These are phyloP conservation scores for Lasioglossum villosulum DNA, from an alignment of 2,888 invertebrate species.

Conservation along the genomic window DNA sequence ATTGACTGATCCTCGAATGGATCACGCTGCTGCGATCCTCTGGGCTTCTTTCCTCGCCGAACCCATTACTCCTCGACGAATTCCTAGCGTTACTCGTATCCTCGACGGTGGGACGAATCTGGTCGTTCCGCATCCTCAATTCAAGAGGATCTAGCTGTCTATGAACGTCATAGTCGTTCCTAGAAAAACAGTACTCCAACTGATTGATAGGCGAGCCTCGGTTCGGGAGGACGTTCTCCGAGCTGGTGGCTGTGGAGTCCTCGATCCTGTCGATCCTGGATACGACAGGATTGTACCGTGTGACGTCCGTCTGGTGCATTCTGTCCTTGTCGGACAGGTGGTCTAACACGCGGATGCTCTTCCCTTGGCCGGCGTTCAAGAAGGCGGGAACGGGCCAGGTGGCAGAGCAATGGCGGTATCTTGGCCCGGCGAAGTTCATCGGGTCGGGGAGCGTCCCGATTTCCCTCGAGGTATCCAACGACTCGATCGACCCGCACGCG, in stretches of 20 bases:
- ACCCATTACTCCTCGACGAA: not conserved
- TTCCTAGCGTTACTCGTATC: not conserved
- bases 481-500: slow-evolving; percentile 41
- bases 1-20: slow-evolving; percentile 17
- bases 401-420: slow-evolving; percentile 49
- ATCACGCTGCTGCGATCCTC: slow-evolving; percentile 24
- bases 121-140: slow-evolving; percentile 29
- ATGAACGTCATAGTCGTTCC: slow-evolving; percentile 16
- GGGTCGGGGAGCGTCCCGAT: slow-evolving; percentile 53
- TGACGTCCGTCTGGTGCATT: slow-evolving; percentile 21
- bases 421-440: slow-evolving; percentile 41
- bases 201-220: not conserved
- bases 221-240: not conserved
- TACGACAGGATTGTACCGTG: slow-evolving; percentile 26
- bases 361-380: slow-evolving; percentile 38
- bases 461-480: slow-evolving; percentile 33
- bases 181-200: slow-evolving; percentile 26
- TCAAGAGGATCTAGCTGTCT: slow-evolving; percentile 42
- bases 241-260: not conserved
- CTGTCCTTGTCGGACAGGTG: slow-evolving; percentile 20
- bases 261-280: slow-evolving; percentile 32
- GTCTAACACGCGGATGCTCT: slow-evolving; percentile 20
- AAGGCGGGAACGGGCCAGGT: slow-evolving; percentile 55
- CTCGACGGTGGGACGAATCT: not conserved
- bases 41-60: not conserved